phyloP scores from a whole-genome alignment of 1,140 invertebrate genomes.

The Elymnias hypermnestra region DNA sequence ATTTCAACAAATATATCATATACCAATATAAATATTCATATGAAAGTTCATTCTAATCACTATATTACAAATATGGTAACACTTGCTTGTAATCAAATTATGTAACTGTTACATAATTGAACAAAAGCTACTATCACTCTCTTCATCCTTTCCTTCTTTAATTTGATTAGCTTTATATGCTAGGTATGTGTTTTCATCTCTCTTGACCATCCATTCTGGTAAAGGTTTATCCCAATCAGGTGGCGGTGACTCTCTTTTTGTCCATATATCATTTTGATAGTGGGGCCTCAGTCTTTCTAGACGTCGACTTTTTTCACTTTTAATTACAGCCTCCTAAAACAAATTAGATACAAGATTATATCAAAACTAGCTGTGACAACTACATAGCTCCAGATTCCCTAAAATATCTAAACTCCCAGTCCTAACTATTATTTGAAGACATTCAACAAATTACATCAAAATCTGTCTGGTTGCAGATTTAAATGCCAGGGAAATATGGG shows the following conservation, averaged over 20 bases:
- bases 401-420: no score
- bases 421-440: no score
- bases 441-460: no score
- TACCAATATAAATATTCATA: no score
- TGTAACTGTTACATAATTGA: conserved; percentile 65
- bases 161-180: conserved; percentile 79
- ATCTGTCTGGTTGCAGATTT: no score
- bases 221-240: conserved; percentile 86
- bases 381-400: no score
- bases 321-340: conserved; percentile 80
- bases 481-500: no score
- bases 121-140: conserved; percentile 40
- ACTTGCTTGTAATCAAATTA: neutral
- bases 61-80: neutral
- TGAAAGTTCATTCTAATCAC: neutral
- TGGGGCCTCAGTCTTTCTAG: conserved; percentile 79
- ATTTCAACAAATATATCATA: no score
- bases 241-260: conserved; percentile 84
- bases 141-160: conserved; percentile 65
- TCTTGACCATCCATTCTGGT: conserved; percentile 83
- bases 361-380: no score
- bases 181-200: conserved; percentile 81
- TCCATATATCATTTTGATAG: conserved; percentile 86
- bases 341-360: neutral
- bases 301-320: conserved; percentile 83